Base-by-base conservation (phyloP, 1,140 invertebrate genomes). In the Chrysopa pallens region DNA sequence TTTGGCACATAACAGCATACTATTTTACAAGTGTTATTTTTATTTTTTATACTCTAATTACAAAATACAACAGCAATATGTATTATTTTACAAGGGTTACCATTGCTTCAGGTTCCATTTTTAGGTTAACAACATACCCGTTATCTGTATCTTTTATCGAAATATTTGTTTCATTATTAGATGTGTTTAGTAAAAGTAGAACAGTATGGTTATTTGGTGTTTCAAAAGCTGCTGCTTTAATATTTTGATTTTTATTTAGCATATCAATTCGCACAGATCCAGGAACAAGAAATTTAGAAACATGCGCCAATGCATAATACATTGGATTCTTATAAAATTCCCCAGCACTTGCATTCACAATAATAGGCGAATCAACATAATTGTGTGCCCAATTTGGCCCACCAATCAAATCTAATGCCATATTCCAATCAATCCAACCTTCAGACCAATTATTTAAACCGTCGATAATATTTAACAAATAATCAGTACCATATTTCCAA, bases 251-350 rank as follows among this genome's bases (percentile, higher is more conserved):
- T 35, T 17, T 31, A 35, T 37, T 17, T 28, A 29, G 2, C 8
- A 27, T 35, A n/a, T 9, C 53, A 42, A 70, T 58, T 40, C 72
- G 64, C 15, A 56, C 46, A 0, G 68, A 67, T n/a, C 58, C 66
- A 39, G 57, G 56, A 6, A 58, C 48, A 23, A 74, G 49, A 48
- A 72, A 72, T 57, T 68, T 69, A n/a, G 67, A 84, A 48, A 92
- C 86, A 61, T 93, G 90, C 1, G 78, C 83, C 50, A 93, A 65
- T 8, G 72, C 77, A 58, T 80, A 80, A 51, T 66, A 80, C 68
- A 76, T 79, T 4, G 77, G 76, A 44, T 80, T 73, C 51, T 78
- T 78, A 56, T 76, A 80, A 52, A 80, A 80, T 50, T 74, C 61
- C 8, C 33, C 37, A n/a, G 45, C 49, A 13, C 53, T 54, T 17